Conservation (phyloP, 2,113 vertebrate genomes). For the Saguinus midas region DNA sequence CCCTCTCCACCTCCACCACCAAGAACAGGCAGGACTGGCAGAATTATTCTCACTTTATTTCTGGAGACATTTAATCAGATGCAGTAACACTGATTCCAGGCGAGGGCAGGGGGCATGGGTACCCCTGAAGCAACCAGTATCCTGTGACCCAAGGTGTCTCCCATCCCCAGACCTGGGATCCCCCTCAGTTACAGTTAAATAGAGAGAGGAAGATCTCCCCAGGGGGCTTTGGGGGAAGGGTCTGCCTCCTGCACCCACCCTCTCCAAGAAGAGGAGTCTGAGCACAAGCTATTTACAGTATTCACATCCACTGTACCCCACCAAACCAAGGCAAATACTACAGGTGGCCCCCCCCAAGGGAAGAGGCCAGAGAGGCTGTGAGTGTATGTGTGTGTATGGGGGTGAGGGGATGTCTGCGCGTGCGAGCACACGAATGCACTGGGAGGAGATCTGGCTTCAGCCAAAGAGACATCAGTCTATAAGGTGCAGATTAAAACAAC, state of each 20-base stretch:
- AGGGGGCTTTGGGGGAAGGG: slow-evolving; percentile 52
- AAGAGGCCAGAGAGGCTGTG: slow-evolving; percentile 71
- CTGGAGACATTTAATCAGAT: slow-evolving; percentile 80
- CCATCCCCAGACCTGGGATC: slow-evolving; percentile 42
- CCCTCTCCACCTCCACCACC: not conserved
- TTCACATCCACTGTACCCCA: slow-evolving; percentile 95
- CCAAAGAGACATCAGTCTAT: slow-evolving; percentile 84
- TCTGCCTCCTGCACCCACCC: slow-evolving; percentile 48
- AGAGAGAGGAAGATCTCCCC: slow-evolving; percentile 64
- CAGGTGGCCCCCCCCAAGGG: slow-evolving; percentile 63
- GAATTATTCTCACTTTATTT: slow-evolving; percentile 84
- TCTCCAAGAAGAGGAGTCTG: slow-evolving; percentile 52
- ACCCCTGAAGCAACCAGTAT: slow-evolving; percentile 72
- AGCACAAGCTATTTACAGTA: slow-evolving; percentile 93
- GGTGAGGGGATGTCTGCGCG: slow-evolving; percentile 51
- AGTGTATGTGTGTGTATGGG: slow-evolving; percentile 78
- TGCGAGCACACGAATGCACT: slow-evolving; percentile 78
- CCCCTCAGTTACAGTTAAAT: slow-evolving; percentile 77
- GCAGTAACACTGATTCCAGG: slow-evolving; percentile 85
- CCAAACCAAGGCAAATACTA: slow-evolving; percentile 94
- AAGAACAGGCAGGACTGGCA: slow-evolving; percentile 57
- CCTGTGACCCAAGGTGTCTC: slow-evolving; percentile 64
- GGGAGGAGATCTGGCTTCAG: slow-evolving; percentile 75
- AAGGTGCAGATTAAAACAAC: slow-evolving; percentile 89
- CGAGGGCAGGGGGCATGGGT: slow-evolving; percentile 65